phyloP scores from a whole-genome alignment of 2,888 invertebrate genomes.

The Macrophya annulata region DNA sequence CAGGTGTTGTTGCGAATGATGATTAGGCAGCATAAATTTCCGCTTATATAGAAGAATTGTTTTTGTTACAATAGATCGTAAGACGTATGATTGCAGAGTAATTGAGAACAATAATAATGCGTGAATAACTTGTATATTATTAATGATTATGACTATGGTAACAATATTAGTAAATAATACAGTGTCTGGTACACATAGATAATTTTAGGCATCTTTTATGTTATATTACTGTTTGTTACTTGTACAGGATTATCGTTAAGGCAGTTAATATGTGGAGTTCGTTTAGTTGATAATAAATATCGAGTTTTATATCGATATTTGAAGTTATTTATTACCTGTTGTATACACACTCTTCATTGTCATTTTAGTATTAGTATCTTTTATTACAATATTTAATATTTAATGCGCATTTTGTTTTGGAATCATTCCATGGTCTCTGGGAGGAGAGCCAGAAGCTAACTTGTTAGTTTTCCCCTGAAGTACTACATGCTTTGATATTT shows the following conservation, averaged over 20 bases:
- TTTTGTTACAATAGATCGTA: slow-evolving; percentile 18
- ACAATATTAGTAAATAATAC: slow-evolving; percentile 6
- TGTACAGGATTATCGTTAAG: not conserved
- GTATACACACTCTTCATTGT: too few relatives aligned
- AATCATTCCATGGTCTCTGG: not conserved
- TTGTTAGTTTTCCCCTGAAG: not conserved
- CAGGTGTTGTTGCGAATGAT: slow-evolving; percentile 40
- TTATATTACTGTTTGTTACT: not conserved
- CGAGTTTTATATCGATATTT: not conserved
- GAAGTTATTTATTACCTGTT: too few relatives aligned
- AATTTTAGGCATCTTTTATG: slow-evolving; percentile 7
- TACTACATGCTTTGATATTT: not conserved
- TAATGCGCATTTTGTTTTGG: not conserved
- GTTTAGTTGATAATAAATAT: not conserved
- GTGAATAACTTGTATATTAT: slow-evolving; percentile 59
- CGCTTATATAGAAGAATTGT: slow-evolving; percentile 43
- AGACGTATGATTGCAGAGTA: slow-evolving; percentile 38
- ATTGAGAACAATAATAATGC: slow-evolving; percentile 57
- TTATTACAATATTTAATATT: too few relatives aligned
- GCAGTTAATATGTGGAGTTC: not conserved
- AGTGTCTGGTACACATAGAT: slow-evolving; percentile 40
- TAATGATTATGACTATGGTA: slow-evolving; percentile 18
- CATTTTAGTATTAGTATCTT: too few relatives aligned
- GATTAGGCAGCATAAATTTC: not conserved
- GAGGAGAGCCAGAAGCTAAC: not conserved